phyloP scores from a whole-genome alignment of 2,888 invertebrate genomes.

The Mesorhabditis spiculigera region DNA sequence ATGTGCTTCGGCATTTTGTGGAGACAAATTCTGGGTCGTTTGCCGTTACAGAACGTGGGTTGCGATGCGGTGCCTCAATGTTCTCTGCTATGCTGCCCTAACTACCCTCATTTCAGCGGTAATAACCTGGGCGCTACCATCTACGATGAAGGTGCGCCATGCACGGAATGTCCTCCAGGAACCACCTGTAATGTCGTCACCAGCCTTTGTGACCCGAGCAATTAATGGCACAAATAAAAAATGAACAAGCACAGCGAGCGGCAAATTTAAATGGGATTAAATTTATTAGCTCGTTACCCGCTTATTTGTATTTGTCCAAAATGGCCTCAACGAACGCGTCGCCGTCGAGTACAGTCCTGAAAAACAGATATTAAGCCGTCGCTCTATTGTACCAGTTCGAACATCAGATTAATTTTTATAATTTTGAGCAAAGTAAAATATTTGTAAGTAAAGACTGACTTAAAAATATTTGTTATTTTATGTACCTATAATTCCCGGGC shows the following conservation, averaged over 20 bases:
- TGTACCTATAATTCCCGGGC: too few species aligned
- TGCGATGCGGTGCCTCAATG: not conserved
- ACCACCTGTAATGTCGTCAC: not conserved
- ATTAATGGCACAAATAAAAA: not conserved
- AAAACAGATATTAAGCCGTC: too few species aligned
- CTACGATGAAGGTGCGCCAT: not conserved
- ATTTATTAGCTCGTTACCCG: too few species aligned
- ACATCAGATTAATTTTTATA: too few species aligned
- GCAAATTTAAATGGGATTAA: too few species aligned
- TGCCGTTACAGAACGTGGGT: slow-evolving; percentile 1
- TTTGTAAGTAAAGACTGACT: too few species aligned
- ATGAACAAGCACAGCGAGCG: not conserved
- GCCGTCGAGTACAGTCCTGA: too few species aligned
- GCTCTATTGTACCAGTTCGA: too few species aligned
- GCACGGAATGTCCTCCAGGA: not conserved
- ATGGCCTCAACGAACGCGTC: too few species aligned
- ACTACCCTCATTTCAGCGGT: not conserved
- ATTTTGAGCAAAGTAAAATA: too few species aligned
- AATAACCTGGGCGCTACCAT: not conserved
- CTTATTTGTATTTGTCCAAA: too few species aligned
- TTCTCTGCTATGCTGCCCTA: not conserved
- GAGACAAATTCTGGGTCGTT: not conserved
- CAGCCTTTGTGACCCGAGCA: not conserved
- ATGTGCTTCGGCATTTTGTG: not conserved
- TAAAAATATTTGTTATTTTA: too few species aligned